phyloP scores from a whole-genome alignment of 2,888 invertebrate genomes.

The Nemapogon koenigi region DNA sequence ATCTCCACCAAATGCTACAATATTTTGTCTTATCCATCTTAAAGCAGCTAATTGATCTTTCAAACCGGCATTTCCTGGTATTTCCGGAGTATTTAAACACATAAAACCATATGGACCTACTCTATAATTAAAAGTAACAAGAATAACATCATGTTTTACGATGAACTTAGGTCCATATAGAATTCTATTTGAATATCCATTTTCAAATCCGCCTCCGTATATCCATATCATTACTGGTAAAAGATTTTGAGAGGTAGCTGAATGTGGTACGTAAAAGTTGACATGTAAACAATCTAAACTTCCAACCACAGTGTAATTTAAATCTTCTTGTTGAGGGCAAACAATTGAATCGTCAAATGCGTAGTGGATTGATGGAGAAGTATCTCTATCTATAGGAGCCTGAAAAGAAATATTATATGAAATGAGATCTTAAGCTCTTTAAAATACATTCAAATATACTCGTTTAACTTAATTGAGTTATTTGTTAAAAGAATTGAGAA shows the following conservation, averaged over 20 bases:
- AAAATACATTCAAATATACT: no score
- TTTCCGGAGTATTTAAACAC: constrained; percentile 29
- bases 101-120: constrained; percentile 38
- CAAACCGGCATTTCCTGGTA: constrained; percentile 36
- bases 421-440: constrained; percentile 1
- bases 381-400: constrained; percentile 6
- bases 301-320: constrained; percentile 21
- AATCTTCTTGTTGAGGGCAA: constrained; percentile 31
- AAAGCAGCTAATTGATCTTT: constrained; percentile 35
- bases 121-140: constrained; percentile 33
- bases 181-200: constrained; percentile 22
- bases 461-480: no score
- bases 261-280: constrained; percentile 28
- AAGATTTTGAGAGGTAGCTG: constrained; percentile 21
- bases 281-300: constrained; percentile 29
- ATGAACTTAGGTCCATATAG: constrained; percentile 27
- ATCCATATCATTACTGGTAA: constrained; percentile 34
- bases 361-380: constrained; percentile 24
- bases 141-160: constrained; percentile 30
- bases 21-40: constrained; percentile 33
- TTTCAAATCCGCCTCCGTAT: constrained; percentile 28
- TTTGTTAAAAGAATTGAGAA: no score
- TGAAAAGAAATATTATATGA: background rate
- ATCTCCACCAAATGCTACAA: constrained; percentile 36
- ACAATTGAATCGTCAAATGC: constrained; percentile 28